A percentile compares a stretch with the other conserved stretches of the same genome.
phyloP scores from a whole-genome alignment of 2,888 invertebrate genomes.

The Leptarthrus brevirostris region DNA sequence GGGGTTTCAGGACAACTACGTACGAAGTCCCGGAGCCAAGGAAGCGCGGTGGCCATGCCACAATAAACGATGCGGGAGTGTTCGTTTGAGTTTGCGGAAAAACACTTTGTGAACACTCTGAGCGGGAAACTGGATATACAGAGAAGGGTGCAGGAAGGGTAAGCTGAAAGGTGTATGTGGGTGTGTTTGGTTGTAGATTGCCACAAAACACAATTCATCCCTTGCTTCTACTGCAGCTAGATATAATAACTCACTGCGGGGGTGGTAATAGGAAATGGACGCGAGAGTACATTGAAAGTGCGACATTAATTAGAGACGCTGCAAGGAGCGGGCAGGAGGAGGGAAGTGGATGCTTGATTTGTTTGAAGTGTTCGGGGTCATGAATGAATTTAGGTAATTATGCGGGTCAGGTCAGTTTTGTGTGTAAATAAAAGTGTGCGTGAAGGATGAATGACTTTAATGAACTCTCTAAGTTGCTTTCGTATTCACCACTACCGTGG shows the following conservation, averaged over 20 bases:
- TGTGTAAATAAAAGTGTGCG: conserved; percentile 39
- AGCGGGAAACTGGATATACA: not conserved
- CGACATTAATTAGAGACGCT: conserved; percentile 37
- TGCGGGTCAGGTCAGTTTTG: conserved; percentile 44
- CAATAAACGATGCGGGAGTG: not conserved
- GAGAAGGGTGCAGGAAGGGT: not conserved
- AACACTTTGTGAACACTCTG: conserved; percentile 12
- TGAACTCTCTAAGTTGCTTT: not conserved
- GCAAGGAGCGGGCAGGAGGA: no score
- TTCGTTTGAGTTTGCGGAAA: conserved; percentile 30
- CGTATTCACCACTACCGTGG: not conserved
- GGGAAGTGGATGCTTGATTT: conserved; percentile 34
- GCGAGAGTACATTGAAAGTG: conserved; percentile 23
- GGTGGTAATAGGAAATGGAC: conserved; percentile 11
- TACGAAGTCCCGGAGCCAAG: not conserved
- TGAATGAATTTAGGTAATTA: conserved; percentile 48
- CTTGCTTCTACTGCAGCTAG: conserved; percentile 7
- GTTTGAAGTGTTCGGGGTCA: conserved; percentile 38
- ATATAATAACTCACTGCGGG: conserved; percentile 24
- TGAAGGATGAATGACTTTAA: conserved; percentile 3
- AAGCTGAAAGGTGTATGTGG: not conserved
- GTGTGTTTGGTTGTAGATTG: conserved; percentile 35
- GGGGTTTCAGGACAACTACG: not conserved
- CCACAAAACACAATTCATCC: conserved; percentile 39
- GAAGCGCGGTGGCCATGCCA: not conserved